Evolutionary conservation across 2,797 vertebrate genomes (phyloP).

Genomic region (Coregonus suidteri): DNA sequence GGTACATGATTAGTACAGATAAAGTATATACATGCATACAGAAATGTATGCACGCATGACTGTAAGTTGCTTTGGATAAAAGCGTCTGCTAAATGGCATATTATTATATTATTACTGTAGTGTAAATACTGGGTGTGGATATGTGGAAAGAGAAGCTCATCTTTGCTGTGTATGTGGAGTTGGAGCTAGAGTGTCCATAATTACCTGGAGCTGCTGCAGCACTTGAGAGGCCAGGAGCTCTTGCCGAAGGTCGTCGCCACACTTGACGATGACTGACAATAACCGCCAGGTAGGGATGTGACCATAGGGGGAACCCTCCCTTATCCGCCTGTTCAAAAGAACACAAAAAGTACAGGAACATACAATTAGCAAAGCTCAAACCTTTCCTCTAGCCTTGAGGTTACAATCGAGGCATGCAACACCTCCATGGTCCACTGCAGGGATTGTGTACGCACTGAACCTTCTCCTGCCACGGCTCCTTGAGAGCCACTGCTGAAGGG

Average conservation of each 20-base stretch:
- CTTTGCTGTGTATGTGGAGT: background rate
- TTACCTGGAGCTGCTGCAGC: slow-evolving; percentile 90
- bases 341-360: background rate
- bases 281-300: slow-evolving; percentile 92
- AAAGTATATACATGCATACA: background rate
- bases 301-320: slow-evolving; percentile 91
- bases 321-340: slow-evolving; percentile 80
- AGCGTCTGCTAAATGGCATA: too few relatives aligned
- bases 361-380: background rate
- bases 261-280: slow-evolving; percentile 95
- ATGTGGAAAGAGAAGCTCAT: background rate
- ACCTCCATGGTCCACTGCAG: background rate
- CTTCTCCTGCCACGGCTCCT: slow-evolving; percentile 98
- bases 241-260: slow-evolving; percentile 93
- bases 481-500: slow-evolving; percentile 92
- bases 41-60: too few relatives aligned
- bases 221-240: slow-evolving; percentile 95
- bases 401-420: background rate
- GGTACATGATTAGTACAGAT: background rate
- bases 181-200: background rate
- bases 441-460: slow-evolving; percentile 78
- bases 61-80: too few relatives aligned
- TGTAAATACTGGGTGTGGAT: background rate
- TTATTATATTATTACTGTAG: background rate
- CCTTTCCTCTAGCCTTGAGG: background rate